phyloP scores from a whole-genome alignment of 1,140 invertebrate species.

The Solenopsis fugax region DNA sequence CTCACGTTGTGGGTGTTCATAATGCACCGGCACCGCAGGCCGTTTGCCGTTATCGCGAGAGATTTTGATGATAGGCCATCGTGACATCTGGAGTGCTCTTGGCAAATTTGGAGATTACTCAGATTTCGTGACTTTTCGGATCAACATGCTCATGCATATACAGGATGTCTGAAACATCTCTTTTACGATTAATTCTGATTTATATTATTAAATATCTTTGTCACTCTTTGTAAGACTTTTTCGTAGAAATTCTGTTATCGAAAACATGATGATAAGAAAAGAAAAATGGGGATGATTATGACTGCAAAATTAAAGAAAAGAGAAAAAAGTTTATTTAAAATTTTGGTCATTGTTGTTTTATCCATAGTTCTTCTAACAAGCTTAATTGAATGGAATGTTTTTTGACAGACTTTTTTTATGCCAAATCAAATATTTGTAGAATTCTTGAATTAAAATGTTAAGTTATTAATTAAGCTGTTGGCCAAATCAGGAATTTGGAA shows the following conservation, averaged over 20 bases:
- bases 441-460: background rate
- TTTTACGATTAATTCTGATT: background rate
- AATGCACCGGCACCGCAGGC: conserved; percentile 33
- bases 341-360: background rate
- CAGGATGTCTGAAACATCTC: background rate
- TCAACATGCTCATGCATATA: background rate
- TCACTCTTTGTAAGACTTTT: background rate
- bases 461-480: background rate
- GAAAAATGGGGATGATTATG: no score
- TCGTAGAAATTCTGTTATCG: background rate
- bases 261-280: background rate
- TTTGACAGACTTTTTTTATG: background rate
- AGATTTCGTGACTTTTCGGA: conserved; percentile 4
- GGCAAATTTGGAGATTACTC: conserved; percentile 19
- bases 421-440: background rate
- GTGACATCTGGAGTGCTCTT: conserved; percentile 40
- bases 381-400: background rate
- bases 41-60: conserved; percentile 50
- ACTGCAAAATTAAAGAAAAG: background rate
- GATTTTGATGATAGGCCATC: conserved; percentile 44
- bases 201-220: background rate
- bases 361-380: background rate
- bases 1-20: conserved; percentile 63
- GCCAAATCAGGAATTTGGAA: conserved; percentile 10
- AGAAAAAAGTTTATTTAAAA: background rate